Base-by-base conservation (phyloP, 1,140 invertebrate species). In the Papilio polytes region DNA sequence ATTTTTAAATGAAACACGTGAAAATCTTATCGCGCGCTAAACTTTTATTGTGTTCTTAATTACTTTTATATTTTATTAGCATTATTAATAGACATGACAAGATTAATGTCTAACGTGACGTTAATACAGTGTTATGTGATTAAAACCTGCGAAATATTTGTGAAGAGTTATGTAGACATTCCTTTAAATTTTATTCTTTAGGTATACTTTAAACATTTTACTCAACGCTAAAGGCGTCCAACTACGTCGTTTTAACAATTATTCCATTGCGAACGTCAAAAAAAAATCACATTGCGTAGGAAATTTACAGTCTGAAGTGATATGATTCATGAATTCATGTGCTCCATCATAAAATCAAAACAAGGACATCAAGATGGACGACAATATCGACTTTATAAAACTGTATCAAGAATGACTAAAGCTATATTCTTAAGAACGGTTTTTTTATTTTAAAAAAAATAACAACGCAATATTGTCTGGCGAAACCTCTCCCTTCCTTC, bases 31-130 rank as follows among this genome's bases (percentile, higher is more conserved):
- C 63, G 63, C 63, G 20, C 12, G 63, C 26, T 70, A 70, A 70
- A 70, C 26, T 70, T 70, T 70, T 70, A 70, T 31, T 70, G 26
- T 31, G 22, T 36, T 31, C 63, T 70, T 70, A 36, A 70, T 70
- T 70, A 70, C 26, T 70, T 70, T 70, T 26, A 70, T 36, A 70
- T 70, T 70, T 70, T 63, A 70, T 31, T 70, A 70, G 22, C 63
- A 31, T 36, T 70, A 70, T 70, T 70, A 70, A 70, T 70, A 70
- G 63, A 70, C 63, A 70, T 70, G 63, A 70, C 63, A 70, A 70
- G 26, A 70, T 31, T 70, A 70, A 70, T 70, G 13, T 13, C 6
- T 70, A 31, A 13, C 26, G 63, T 70, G 63, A 70, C 22, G 26
- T 31, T 70, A 70, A 22, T 31, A 15, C 12, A 31, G 31, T 31